Evolutionary conservation across 2,797 vertebrate genomes (phyloP), one percentile per base, ranked within the genome.

Genomic region (Dromococcyx pavoninus): DNA sequence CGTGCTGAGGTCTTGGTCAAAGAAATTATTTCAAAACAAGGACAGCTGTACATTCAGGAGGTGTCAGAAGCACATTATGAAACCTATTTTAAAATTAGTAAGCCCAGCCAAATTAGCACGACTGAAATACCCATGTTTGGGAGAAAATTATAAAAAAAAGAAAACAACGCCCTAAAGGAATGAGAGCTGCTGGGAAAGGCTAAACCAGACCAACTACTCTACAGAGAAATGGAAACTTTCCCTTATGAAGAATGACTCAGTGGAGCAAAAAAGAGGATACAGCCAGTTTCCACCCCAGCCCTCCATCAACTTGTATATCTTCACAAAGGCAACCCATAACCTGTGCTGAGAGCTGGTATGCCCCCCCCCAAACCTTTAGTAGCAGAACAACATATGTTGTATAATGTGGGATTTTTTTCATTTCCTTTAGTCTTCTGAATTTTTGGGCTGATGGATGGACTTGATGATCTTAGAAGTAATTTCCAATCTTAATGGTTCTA

Each of bases 11-110:
- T 30, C 61, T 85, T 58, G 35, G 44, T 71, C 33, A 79, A 79
- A 80, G 8, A 89, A 66, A 74, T 58, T 19, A 12, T 65, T 86
- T 86, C n/a, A 50, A 88, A 96, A 60, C 53, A 92, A 53, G n/a
- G 39, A 76, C 60, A 78, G 11, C 53, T 61, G 13, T 27, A 37
- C 9, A 3, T 61, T 67, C 56, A 82, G 44, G 53, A 88, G 17
- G n/a, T 64, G 35, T 67, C 53, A 64, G 64, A 84, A 91, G 37
- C 4, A 0, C 35, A 70, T 43, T 24, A 32, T 56, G 39, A 72
- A 37, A 66, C 35, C 21, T 62, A 21, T 58, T 89, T 89, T 72
- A 73, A 81, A 92, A 71, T 58, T 56, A 82, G 39, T 17, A 61
- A 62, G 3, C 18, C 35, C n/a, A 81, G n/a, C 10, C 53, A 91